Percentiles rank a stretch among this genome's conserved stretches.
These are phyloP conservation scores for Microcaecilia unicolor DNA, from an alignment of 2,797 vertebrate species.

Conservation along the genomic window DNA sequence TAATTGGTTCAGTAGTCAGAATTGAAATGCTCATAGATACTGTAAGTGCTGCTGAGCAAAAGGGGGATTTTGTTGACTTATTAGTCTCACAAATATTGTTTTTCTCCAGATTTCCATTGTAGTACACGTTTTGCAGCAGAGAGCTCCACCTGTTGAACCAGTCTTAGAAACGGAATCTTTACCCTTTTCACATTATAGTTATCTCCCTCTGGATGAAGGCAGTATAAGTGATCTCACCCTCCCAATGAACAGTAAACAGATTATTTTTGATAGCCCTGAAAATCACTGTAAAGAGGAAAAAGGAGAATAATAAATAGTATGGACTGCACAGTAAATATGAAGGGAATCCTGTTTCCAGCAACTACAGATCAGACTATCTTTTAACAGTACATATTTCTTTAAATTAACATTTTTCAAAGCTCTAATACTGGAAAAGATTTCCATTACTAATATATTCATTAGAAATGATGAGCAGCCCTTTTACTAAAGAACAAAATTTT, in stretches of 20 bases:
- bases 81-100: fast-evolving
- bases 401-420: constrained; percentile 3
- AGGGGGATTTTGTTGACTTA: no score
- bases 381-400: constrained; percentile 10
- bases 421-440: constrained; percentile 10
- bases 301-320: background rate
- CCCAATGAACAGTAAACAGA: background rate
- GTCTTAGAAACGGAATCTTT: constrained; percentile 12
- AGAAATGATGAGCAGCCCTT: background rate
- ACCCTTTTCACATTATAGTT: no score
- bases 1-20: no score
- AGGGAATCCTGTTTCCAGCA: no score
- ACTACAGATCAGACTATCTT: constrained; percentile 5
- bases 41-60: no score
- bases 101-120: no score
- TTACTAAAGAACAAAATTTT: no score
- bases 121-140: constrained; percentile 2
- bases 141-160: constrained; percentile 25
- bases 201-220: background rate
- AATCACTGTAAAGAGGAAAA: background rate
- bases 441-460: constrained; percentile 2
- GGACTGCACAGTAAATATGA: no score
- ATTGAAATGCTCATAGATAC: no score
- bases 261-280: constrained; percentile 10
- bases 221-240: constrained; percentile 10